Percentiles rank a stretch among this genome's conserved stretches.
Conservation (phyloP, 2,888 invertebrate species). For the Portevinia maculata region DNA sequence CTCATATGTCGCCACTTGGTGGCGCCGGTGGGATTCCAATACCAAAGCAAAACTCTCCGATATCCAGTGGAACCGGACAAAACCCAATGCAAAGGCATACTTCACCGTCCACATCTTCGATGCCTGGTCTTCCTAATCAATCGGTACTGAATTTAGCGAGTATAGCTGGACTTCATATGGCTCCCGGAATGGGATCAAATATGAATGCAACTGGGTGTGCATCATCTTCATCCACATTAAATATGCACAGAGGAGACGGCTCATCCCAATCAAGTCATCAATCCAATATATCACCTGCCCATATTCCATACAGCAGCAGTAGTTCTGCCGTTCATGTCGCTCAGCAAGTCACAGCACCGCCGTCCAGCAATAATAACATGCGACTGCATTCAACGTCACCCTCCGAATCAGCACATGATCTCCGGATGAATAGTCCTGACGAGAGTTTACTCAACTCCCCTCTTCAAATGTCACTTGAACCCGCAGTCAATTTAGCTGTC, state of each 20-base stretch:
- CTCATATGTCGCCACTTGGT: slow-evolving; percentile 77
- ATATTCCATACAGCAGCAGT: slow-evolving; percentile 61
- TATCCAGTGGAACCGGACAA: slow-evolving; percentile 77
- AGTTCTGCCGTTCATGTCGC: slow-evolving; percentile 50
- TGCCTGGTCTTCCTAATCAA: slow-evolving; percentile 75
- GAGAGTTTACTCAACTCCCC: slow-evolving; percentile 87
- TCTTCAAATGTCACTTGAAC: slow-evolving; percentile 86
- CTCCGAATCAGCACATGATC: slow-evolving; percentile 82
- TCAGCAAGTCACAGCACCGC: slow-evolving; percentile 53
- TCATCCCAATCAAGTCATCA: slow-evolving; percentile 58
- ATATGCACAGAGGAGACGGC: slow-evolving; percentile 54
- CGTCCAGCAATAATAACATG: slow-evolving; percentile 66
- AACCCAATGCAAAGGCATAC: slow-evolving; percentile 70
- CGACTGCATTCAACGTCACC: slow-evolving; percentile 78
- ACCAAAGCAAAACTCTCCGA: slow-evolving; percentile 83
- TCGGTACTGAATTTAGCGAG: slow-evolving; percentile 75
- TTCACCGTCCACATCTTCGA: slow-evolving; percentile 70
- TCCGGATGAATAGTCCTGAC: slow-evolving; percentile 84
- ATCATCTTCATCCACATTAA: slow-evolving; percentile 67
- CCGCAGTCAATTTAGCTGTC: slow-evolving; percentile 81
- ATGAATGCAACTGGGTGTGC: slow-evolving; percentile 65
- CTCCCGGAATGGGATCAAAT: slow-evolving; percentile 72
- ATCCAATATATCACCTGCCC: slow-evolving; percentile 67
- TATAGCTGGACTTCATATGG: slow-evolving; percentile 75
- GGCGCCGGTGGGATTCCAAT: slow-evolving; percentile 79